Base-by-base conservation (phyloP, 1,140 invertebrate species). In the Leptinotarsa lineolata region DNA sequence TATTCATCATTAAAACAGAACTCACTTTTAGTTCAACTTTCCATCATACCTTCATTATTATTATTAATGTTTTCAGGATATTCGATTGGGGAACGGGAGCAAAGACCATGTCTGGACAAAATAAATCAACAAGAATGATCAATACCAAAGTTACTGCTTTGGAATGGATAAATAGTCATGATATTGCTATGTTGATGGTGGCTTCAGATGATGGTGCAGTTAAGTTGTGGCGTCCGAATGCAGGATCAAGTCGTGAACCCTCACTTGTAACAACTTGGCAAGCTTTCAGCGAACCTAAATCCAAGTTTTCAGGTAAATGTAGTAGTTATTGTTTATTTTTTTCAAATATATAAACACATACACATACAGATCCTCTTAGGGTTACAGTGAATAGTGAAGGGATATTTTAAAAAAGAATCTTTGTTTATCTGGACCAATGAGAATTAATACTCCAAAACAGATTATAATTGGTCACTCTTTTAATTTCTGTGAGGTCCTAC, bases 151-250 rank as follows among this genome's bases (percentile, higher is more conserved):
- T 98, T 54, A 93, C 94, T 11, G 88, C 92, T 46, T 86, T 97
- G 45, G 92, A 96, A 78, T 95, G 95, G 84, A 85, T 97, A n/a
- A 97, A 98, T 86, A 88, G 92, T 68, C 95, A 97, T 82, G 93
- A 96, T 82, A 87, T 91, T 70, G 87, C 91, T 30, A 84, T 95
- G 73, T 84, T 95, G 22, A 87, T 94, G 84, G 88, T 90, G 48
- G 92, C 91, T 68, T 88, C 89, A 76, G 93, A 95, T 83, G 92
- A 95, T 84, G 94, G 94, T 44, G 88, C 91, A 64, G 87, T 96
- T 18, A 87, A 91, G 78, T 82, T 96, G 12, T 96, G 89, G 90
- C 86, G 84, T 69, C 85, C 89, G 39, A 83, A 84, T 18, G 73
- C 84, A 5, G 80, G 73, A 20, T 59, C 59, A 65, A 80, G 83